Evolutionary conservation across 2,888 invertebrate species (phyloP), one percentile per base, ranked within the genome.

Genomic region (Harpalus rufipes): DNA sequence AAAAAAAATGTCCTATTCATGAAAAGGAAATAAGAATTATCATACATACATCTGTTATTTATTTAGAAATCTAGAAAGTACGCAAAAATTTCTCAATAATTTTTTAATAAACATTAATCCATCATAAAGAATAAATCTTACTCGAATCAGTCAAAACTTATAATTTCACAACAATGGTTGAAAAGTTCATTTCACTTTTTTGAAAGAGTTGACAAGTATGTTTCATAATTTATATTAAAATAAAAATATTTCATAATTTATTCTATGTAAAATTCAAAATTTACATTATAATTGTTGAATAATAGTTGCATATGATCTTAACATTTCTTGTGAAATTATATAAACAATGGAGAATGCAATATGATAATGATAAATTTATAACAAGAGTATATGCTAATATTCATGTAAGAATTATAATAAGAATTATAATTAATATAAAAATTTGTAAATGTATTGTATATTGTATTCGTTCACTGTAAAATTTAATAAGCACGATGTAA

Each of bases 41-140:
- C 32, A 32, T 32, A 32, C 32, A 6, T 32, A 32, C 32, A 32
- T 32, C 32, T 32, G 32, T 32, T 32, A 51, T 51, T 51, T 51
- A 51, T 12, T 51, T 51, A 51, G 44, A 51, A 51, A 51, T 51
- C 44, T 51, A 51, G 44, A 51, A 51, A 51, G 44, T 51, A 51
- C 12, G 12, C 12, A 12, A 51, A 51, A 51, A 51, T 51, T 51
- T 51, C 44, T 51, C 44, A 51, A 51, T 51, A 51, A 51, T 10
- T 44, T 10, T 10, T 51, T 51, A 51, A 32, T 5, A 32, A 32
- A 51, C 7, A 51, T 10, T 7, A 51, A 51, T 51, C 6, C 12
- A 51, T 8, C 44, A 51, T 32, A 32, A 32, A 32, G 32, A 51
- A 12, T 10, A 51, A 51, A 51, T 51, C 32, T 32, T 32, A 32